phyloP scores from a whole-genome alignment of 64 coral and sea anemone species.

The Porites australiensis region DNA sequence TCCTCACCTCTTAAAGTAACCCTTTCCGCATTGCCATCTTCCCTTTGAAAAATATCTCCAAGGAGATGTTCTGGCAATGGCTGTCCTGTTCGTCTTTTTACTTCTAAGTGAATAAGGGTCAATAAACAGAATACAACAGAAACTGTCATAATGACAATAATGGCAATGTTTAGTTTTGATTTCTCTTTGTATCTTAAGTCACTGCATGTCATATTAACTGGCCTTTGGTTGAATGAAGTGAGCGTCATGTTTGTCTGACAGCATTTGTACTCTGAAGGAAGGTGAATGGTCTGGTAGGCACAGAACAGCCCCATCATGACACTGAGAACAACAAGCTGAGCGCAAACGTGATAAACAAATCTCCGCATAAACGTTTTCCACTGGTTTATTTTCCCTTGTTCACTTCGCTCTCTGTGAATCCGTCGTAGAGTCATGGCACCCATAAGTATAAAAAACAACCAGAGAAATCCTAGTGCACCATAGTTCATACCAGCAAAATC shows the following conservation, averaged over 20 bases:
- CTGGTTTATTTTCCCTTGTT: not conserved
- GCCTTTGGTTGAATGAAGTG: not conserved
- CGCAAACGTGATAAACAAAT: not conserved
- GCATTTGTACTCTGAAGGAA: not conserved
- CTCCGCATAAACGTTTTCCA: rapidly evolving
- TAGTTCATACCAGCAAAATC: constrained; percentile 13
- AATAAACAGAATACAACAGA: not conserved
- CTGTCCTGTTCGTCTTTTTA: not conserved
- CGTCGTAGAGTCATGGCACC: not conserved
- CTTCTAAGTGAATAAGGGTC: not conserved
- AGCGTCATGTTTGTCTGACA: not conserved
- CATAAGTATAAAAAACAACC: not conserved
- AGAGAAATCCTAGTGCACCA: not conserved
- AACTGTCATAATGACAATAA: constrained; percentile 15
- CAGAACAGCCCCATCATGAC: constrained; percentile 31
- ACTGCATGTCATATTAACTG: not conserved
- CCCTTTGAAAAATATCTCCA: not conserved
- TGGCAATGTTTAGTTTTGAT: not conserved
- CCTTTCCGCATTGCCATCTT: not conserved
- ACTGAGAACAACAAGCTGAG: constrained; percentile 22
- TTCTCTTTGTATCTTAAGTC: constrained; percentile 9
- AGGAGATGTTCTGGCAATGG: not conserved
- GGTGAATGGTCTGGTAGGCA: not conserved
- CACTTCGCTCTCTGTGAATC: not conserved
- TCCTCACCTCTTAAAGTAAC: too few relatives aligned